Evolutionary conservation across 2,113 vertebrate species (phyloP).

Genomic region (Gorilla gorilla): DNA sequence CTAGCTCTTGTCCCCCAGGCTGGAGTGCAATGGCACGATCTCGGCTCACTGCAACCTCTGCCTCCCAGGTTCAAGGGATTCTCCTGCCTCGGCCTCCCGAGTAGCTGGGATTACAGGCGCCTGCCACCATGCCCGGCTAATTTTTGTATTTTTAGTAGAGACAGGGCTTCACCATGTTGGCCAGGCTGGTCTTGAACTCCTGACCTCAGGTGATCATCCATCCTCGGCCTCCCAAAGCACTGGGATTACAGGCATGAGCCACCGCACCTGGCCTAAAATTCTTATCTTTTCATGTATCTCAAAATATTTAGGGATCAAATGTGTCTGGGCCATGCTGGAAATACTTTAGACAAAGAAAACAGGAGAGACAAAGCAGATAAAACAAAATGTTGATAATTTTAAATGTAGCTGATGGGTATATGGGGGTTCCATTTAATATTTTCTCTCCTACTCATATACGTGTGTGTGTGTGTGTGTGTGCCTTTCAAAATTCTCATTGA

Average conservation of each 20-base stretch:
- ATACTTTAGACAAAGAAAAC: background rate
- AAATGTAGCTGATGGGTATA: background rate
- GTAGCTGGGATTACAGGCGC: no score
- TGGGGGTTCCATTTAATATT: background rate
- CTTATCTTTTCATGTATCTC: background rate
- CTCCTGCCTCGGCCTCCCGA: no score
- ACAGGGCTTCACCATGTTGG: no score
- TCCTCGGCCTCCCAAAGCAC: rapidly evolving
- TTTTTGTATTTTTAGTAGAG: no score
- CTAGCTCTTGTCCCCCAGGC: no score
- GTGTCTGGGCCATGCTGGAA: background rate
- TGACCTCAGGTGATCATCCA: no score
- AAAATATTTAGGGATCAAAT: background rate
- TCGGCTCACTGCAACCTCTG: no score
- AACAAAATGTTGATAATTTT: background rate
- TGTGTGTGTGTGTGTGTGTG: background rate
- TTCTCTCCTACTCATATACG: background rate
- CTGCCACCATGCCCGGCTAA: no score
- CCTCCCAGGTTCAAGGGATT: no score
- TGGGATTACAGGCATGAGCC: no score
- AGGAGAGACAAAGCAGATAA: background rate
- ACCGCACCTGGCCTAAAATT: background rate
- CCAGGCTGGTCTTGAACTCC: no score
- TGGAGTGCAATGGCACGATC: no score
- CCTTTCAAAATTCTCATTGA: background rate